Percentiles rank a stretch among this genome's conserved stretches.
These are phyloP conservation scores for Graptemys geographica DNA, from an alignment of 2,797 vertebrate genomes.

Conservation along the genomic window DNA sequence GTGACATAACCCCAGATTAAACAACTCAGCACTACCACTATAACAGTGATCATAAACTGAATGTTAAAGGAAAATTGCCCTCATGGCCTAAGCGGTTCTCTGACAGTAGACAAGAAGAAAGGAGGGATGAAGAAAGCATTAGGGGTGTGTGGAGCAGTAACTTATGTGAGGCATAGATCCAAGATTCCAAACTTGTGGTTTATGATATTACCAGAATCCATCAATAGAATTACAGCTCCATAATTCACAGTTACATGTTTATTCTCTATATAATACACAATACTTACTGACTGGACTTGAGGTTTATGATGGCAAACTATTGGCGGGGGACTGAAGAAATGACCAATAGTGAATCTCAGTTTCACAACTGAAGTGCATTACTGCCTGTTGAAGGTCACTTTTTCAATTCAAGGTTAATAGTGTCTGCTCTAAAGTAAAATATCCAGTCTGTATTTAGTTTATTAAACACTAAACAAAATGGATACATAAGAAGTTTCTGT, in stretches of 20 bases:
- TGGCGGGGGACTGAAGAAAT: not conserved
- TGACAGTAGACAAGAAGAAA: not conserved
- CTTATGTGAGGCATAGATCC: not conserved
- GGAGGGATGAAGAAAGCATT: not conserved
- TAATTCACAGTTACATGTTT: not conserved
- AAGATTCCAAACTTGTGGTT: not conserved
- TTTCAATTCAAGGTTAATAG: not conserved
- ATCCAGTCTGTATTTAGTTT: not conserved
- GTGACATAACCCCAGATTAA: not conserved
- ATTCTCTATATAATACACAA: not conserved
- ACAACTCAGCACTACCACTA: not conserved
- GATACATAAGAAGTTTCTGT: not conserved
- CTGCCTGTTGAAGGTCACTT: not conserved
- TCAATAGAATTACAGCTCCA: not conserved
- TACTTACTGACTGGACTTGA: not conserved
- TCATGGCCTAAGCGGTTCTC: fast-evolving
- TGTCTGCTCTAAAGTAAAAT: not conserved
- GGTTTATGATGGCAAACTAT: not conserved
- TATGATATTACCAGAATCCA: not conserved
- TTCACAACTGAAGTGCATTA: slow-evolving; percentile 11
- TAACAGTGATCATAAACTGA: not conserved
- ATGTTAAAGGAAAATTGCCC: not conserved
- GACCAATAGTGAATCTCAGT: not conserved
- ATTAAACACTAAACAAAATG: not conserved
- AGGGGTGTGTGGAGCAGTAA: not conserved